Evolutionary conservation across 2,888 invertebrate species (phyloP).

Genomic region (Molorchus minor): DNA sequence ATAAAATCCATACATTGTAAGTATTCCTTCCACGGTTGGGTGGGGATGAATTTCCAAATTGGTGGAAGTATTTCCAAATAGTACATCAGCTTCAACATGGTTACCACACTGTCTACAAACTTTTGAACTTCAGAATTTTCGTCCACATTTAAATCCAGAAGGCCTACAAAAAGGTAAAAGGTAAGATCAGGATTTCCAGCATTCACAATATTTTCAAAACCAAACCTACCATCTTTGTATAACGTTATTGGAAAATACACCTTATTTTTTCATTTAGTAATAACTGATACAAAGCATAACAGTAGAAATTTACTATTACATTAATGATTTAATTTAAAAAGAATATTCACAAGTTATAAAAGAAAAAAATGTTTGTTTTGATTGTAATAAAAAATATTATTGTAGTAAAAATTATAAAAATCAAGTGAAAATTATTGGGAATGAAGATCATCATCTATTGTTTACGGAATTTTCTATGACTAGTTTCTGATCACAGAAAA

Average conservation of each 20-base stretch:
- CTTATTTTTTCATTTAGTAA: too few species aligned
- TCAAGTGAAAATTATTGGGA: too few species aligned
- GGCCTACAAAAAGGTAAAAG: slow-evolving; percentile 49
- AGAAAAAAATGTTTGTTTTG: too few species aligned
- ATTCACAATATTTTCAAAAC: neutral
- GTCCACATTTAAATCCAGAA: slow-evolving; percentile 55
- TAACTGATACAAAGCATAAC: too few species aligned
- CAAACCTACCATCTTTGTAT: neutral
- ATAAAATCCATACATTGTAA: slow-evolving; percentile 58
- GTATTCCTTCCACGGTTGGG: slow-evolving; percentile 53
- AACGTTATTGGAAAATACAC: neutral
- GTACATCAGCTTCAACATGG: slow-evolving; percentile 51
- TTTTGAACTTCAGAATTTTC: slow-evolving; percentile 58
- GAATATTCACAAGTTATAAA: too few species aligned
- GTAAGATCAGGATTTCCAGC: neutral
- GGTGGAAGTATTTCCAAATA: slow-evolving; percentile 57
- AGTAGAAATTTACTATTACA: too few species aligned
- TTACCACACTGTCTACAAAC: slow-evolving; percentile 58
- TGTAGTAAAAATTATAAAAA: too few species aligned
- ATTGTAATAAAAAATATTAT: too few species aligned
- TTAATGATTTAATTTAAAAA: too few species aligned
- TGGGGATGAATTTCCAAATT: slow-evolving; percentile 54
- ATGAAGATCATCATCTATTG: too few species aligned
- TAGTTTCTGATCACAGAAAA: too few species aligned
- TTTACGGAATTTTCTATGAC: too few species aligned